Percentiles rank a stretch among this genome's conserved stretches.
Evolutionary conservation across 2,797 vertebrate species (phyloP).

Genomic region (Phoebastria nigripes): DNA sequence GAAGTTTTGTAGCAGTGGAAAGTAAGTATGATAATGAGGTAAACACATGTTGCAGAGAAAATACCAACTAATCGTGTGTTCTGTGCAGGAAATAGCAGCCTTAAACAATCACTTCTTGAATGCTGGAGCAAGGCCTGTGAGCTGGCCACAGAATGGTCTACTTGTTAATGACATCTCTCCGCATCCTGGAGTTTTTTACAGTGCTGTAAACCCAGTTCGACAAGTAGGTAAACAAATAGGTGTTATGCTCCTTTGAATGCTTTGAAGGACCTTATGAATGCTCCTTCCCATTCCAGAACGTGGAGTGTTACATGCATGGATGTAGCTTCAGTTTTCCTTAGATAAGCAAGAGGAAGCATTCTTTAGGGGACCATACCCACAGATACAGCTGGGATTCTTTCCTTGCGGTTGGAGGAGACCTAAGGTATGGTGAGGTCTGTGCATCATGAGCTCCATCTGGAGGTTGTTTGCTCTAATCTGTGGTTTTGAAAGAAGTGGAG

Average conservation of each 20-base stretch:
- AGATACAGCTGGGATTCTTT: not conserved
- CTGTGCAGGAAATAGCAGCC: not conserved
- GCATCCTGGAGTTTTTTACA: not conserved
- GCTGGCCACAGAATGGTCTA: not conserved
- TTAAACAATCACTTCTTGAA: not conserved
- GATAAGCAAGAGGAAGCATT: not conserved
- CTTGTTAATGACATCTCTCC: not conserved
- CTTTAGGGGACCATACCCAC: not conserved
- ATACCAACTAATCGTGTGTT: not conserved
- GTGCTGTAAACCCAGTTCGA: not conserved
- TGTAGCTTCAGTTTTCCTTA: not conserved
- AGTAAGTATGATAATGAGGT: slow-evolving; percentile 32
- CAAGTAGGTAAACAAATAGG: not conserved
- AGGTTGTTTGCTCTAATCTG: not conserved
- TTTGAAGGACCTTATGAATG: not conserved
- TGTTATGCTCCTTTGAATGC: not conserved
- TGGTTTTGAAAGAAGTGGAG: not conserved
- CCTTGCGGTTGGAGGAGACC: fast-evolving
- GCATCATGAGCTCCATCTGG: slow-evolving; percentile 51
- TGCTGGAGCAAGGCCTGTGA: not conserved
- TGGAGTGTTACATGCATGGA: not conserved
- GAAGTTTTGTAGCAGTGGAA: slow-evolving; percentile 22
- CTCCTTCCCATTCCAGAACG: not conserved
- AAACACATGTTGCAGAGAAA: slow-evolving; percentile 49
- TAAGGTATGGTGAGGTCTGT: not conserved